Evolutionary conservation across 2,888 invertebrate species (phyloP).

Genomic region (Thecocarcelia acutangulata): DNA sequence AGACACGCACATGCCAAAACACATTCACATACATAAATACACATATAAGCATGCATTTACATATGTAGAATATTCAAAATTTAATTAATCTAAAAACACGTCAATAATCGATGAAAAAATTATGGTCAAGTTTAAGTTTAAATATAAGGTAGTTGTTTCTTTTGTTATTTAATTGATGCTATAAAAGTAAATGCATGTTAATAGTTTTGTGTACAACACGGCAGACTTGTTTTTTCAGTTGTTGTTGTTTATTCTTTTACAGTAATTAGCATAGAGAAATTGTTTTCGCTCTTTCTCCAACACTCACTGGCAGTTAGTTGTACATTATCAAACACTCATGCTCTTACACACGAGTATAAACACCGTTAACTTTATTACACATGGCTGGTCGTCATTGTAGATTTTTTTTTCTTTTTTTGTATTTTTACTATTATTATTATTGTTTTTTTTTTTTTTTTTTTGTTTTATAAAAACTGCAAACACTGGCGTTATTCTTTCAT

Average conservation of each 20-base stretch:
- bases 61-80: background rate
- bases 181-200: background rate
- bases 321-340: no score
- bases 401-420: background rate
- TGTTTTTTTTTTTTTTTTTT: background rate
- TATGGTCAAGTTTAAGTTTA: conserved; percentile 55
- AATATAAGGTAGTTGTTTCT: background rate
- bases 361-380: background rate
- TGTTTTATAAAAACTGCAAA: background rate
- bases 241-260: background rate
- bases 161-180: background rate
- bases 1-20: background rate
- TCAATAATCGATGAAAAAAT: conserved; percentile 53
- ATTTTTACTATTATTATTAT: background rate
- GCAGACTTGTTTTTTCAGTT: background rate
- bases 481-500: conserved; percentile 17
- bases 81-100: conserved; percentile 30
- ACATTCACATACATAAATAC: background rate
- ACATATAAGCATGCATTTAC: background rate
- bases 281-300: background rate
- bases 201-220: background rate
- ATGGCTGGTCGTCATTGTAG: background rate
- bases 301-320: background rate
- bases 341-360: background rate
- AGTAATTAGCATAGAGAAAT: background rate